Conservation (phyloP, 2,888 invertebrate genomes). For the Drosophila nigritarsus region DNA sequence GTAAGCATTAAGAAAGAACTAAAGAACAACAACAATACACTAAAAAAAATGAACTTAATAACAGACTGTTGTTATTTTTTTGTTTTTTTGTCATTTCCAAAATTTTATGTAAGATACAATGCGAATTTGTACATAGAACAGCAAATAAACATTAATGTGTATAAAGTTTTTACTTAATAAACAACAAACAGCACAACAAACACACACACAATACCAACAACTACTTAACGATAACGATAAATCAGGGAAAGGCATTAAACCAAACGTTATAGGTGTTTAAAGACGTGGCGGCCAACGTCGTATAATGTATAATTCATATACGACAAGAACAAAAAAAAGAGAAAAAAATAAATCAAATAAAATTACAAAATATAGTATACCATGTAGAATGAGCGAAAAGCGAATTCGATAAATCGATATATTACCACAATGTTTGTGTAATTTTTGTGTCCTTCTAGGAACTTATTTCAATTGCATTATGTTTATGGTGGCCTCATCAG, state of each 20-base stretch:
- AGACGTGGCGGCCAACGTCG: slow-evolving; percentile 16
- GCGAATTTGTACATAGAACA: slow-evolving; percentile 39
- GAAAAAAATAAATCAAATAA: not conserved
- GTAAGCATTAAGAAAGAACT: slow-evolving; percentile 37
- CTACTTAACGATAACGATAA: slow-evolving; percentile 9
- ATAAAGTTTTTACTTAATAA: slow-evolving; percentile 33
- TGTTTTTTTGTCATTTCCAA: slow-evolving; percentile 16
- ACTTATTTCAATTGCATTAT: slow-evolving; percentile 99
- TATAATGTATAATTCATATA: not conserved
- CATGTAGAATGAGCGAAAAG: slow-evolving; percentile 37
- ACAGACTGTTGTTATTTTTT: slow-evolving; percentile 16
- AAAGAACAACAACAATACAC: slow-evolving; percentile 20
- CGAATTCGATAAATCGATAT: slow-evolving; percentile 56
- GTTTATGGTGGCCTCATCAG: slow-evolving; percentile 99
- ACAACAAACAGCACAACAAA: slow-evolving; percentile 44
- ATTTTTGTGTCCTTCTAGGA: slow-evolving; percentile 88
- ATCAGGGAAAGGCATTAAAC: slow-evolving; percentile 5
- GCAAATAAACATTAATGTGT: slow-evolving; percentile 32
- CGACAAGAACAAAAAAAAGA: slow-evolving; percentile 17
- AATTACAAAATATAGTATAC: slow-evolving; percentile 13
- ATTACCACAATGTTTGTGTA: slow-evolving; percentile 84
- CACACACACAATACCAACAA: slow-evolving; percentile 37
- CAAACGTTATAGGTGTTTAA: not conserved
- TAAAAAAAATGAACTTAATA: slow-evolving; percentile 5
- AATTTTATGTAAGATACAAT: slow-evolving; percentile 31